phyloP scores from a whole-genome alignment of 1,140 invertebrate species.

The Heliconius himera region DNA sequence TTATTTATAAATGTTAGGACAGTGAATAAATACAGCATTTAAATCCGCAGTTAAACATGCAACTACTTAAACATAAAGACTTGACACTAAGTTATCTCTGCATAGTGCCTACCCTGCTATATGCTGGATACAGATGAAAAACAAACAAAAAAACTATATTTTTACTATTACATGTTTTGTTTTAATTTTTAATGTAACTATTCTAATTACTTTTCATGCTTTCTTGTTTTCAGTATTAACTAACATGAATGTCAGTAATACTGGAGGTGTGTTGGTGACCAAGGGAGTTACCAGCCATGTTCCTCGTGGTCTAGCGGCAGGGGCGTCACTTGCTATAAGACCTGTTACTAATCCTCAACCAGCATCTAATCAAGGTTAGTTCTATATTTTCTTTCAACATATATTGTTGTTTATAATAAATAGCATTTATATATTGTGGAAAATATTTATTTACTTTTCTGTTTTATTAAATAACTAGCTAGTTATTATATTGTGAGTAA shows the following conservation, averaged over 20 bases:
- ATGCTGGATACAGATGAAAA: too few species aligned
- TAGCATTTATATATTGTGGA: too few species aligned
- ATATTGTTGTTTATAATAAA: background rate
- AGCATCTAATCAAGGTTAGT: slow-evolving; percentile 46
- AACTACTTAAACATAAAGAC: too few species aligned
- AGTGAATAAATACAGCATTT: too few species aligned
- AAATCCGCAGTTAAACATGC: too few species aligned
- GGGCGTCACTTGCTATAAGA: slow-evolving; percentile 68
- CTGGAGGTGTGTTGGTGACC: slow-evolving; percentile 64
- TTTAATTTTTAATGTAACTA: slow-evolving; percentile 10
- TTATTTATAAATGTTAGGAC: too few species aligned
- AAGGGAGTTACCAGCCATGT: slow-evolving; percentile 72
- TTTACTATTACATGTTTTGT: background rate
- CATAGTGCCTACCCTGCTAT: too few species aligned
- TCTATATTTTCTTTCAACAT: background rate
- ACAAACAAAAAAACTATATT: too few species aligned
- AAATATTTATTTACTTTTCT: too few species aligned
- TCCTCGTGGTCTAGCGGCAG: slow-evolving; percentile 69
- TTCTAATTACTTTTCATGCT: background rate
- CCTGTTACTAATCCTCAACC: slow-evolving; percentile 59
- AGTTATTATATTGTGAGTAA: too few species aligned
- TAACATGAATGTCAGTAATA: slow-evolving; percentile 61
- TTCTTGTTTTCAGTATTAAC: slow-evolving; percentile 57
- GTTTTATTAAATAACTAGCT: too few species aligned
- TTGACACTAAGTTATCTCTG: too few species aligned